Conservation (phyloP, 2,888 invertebrate genomes). For the Noctua janthe region DNA sequence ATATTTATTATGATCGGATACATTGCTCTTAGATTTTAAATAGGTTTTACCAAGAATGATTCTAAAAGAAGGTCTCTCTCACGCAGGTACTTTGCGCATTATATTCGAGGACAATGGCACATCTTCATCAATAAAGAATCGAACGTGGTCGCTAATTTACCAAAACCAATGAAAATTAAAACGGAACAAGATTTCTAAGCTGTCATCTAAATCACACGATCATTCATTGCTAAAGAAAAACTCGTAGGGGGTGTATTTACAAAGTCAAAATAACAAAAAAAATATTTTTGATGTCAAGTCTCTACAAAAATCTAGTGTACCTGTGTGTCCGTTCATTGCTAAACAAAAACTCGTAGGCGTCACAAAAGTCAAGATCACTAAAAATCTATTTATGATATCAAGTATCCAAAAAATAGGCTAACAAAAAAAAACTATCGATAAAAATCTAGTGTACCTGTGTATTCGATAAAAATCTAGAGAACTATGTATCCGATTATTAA, state of each 20-base stretch:
- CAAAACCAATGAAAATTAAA: constrained; percentile 1
- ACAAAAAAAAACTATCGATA: no score
- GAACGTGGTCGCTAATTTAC: not conserved
- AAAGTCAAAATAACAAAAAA: constrained; percentile 7
- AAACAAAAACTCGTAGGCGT: no score
- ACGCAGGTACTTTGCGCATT: constrained; percentile 10
- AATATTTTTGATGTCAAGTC: not conserved
- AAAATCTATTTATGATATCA: not conserved
- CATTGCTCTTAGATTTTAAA: constrained; percentile 11
- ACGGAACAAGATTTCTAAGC: not conserved
- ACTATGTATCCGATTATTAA: constrained; percentile 13
- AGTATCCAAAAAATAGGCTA: not conserved
- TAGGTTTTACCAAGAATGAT: not conserved
- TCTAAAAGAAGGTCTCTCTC: not conserved
- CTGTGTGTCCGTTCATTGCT: not conserved
- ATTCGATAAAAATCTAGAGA: not conserved
- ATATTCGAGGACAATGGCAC: constrained; percentile 10
- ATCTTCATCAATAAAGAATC: constrained; percentile 9
- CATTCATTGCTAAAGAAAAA: constrained; percentile 41
- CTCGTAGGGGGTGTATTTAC: constrained; percentile 31
- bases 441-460: not conserved
- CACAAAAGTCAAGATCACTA: no score
- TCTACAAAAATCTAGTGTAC: not conserved
- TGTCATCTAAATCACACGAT: not conserved
- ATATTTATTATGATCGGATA: constrained; percentile 50